Conservation (phyloP, 2,888 invertebrate genomes). For the Cheilosia vernalis region DNA sequence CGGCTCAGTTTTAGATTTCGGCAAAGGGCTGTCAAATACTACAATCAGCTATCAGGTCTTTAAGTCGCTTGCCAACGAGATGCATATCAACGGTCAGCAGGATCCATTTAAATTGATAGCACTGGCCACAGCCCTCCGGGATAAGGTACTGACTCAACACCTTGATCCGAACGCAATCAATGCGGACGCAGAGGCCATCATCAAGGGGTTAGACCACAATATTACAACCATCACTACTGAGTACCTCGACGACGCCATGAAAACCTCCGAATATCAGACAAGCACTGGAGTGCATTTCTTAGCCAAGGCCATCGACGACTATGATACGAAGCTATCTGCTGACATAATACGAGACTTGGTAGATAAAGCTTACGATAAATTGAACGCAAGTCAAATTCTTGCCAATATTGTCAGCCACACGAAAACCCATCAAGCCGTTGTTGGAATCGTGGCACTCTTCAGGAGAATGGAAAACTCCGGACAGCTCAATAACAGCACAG, state of each 20-base stretch:
- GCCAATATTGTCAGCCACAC: conserved; percentile 7
- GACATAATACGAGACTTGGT: conserved; percentile 25
- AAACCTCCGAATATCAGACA: not conserved
- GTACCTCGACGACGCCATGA: conserved; percentile 12
- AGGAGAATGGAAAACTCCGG: conserved; percentile 22
- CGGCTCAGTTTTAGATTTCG: not conserved
- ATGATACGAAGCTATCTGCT: conserved; percentile 2
- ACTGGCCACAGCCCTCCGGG: not conserved
- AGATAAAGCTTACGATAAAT: not conserved
- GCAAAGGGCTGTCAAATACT: not conserved
- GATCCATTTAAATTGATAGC: conserved; percentile 19
- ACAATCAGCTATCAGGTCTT: not conserved
- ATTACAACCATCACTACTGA: not conserved
- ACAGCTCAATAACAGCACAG: conserved; percentile 36
- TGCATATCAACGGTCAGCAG: not conserved
- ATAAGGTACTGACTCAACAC: not conserved
- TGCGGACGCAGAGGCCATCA: not conserved
- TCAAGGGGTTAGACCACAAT: not conserved
- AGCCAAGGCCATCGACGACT: not conserved
- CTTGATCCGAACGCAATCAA: not conserved
- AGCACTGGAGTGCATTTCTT: not conserved
- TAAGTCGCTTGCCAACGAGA: not conserved
- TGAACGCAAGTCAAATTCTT: not conserved
- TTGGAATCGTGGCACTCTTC: conserved; percentile 14
- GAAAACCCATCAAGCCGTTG: conserved; percentile 15